A percentile compares a stretch with the other conserved stretches of the same genome.
Conservation (phyloP, 2,888 invertebrate genomes). For the Pandemis heparana region DNA sequence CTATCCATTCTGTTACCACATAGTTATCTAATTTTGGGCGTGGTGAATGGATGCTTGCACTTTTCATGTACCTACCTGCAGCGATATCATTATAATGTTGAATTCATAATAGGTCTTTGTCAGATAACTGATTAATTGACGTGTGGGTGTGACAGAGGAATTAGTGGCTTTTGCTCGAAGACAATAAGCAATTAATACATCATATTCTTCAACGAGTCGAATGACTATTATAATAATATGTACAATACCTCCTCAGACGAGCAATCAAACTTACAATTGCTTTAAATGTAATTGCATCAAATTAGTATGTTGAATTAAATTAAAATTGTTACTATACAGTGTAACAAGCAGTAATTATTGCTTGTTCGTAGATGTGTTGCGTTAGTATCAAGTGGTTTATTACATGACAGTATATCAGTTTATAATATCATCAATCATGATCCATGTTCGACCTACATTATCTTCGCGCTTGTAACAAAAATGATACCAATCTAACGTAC, state of each 20-base stretch:
- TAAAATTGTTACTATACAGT: slow-evolving; percentile 15
- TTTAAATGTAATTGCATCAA: slow-evolving; percentile 27
- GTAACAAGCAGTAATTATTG: slow-evolving; percentile 34
- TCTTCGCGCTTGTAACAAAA: slow-evolving; percentile 6
- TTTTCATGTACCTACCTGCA: slow-evolving; percentile 36
- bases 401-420: slow-evolving; percentile 27
- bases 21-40: slow-evolving; percentile 28
- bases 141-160: slow-evolving; percentile 28
- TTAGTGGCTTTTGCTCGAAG: slow-evolving; percentile 21
- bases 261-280: slow-evolving; percentile 33
- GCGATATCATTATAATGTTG: slow-evolving; percentile 38
- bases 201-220: slow-evolving; percentile 30
- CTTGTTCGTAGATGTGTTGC: slow-evolving; percentile 19
- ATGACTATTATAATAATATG: slow-evolving; percentile 27
- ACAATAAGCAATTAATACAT: slow-evolving; percentile 41
- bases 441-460: slow-evolving; percentile 18
- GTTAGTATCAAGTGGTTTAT: slow-evolving; percentile 19
- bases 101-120: slow-evolving; percentile 33
- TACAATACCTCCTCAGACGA: slow-evolving; percentile 36
- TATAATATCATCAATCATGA: slow-evolving; percentile 26
- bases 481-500: background rate
- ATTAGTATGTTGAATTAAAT: slow-evolving; percentile 38
- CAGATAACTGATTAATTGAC: slow-evolving; percentile 38
- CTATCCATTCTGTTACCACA: slow-evolving; percentile 13
- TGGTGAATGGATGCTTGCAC: slow-evolving; percentile 14